Conservation (phyloP, 1,140 invertebrate species). For the Aethina tumida region DNA sequence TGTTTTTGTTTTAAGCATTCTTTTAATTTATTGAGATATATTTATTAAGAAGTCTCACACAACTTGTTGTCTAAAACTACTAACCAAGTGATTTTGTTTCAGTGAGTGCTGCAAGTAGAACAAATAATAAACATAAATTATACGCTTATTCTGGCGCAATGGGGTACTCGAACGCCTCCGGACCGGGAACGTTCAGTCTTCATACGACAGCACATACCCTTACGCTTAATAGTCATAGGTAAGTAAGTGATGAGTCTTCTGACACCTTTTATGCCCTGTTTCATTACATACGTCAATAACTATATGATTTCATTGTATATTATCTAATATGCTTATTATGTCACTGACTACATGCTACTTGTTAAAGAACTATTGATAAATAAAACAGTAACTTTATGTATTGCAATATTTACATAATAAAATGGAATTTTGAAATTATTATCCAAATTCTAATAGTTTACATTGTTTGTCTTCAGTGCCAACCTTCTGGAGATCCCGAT, state of each 20-base stretch:
- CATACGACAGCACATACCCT: constrained; percentile 31
- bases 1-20: not conserved
- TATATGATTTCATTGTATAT: no score
- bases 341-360: no score
- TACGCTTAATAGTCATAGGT: constrained; percentile 37
- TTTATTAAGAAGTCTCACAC: no score
- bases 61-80: no score
- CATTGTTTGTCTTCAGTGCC: constrained; percentile 28
- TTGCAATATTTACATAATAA: no score
- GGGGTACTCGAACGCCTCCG: constrained; percentile 21
- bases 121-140: constrained; percentile 25
- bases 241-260: constrained; percentile 15
- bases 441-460: not conserved
- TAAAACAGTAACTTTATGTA: no score
- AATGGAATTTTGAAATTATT: constrained; percentile 1
- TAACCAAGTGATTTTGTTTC: constrained; percentile 17
- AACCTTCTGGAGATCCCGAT: constrained; percentile 35
- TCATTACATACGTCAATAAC: no score
- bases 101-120: constrained; percentile 16
- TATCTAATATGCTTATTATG: no score
- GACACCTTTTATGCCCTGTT: no score
- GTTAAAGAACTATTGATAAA: no score
- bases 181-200: constrained; percentile 22
- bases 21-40: no score
- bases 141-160: constrained; percentile 27